Evolutionary conservation across 2,888 invertebrate genomes (phyloP).

Genomic region (Oscheius onirici): DNA sequence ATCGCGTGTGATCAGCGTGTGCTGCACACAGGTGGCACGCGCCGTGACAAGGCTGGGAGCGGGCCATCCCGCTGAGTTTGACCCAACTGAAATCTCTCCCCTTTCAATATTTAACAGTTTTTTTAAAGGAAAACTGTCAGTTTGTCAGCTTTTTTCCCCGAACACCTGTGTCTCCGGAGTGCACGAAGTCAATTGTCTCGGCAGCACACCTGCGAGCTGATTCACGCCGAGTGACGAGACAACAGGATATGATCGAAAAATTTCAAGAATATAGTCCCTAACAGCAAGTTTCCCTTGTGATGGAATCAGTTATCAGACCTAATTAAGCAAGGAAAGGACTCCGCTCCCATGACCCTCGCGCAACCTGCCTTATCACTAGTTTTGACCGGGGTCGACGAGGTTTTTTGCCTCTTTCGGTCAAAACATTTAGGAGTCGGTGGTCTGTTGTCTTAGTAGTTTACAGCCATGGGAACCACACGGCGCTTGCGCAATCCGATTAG

Average conservation of each 20-base stretch:
- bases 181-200: no score
- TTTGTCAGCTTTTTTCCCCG: constrained; percentile 9
- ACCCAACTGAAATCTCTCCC: neutral
- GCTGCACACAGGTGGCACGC: constrained; percentile 29
- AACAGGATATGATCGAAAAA: no score
- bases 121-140: neutral
- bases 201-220: no score
- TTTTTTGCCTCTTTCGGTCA: constrained; percentile 16
- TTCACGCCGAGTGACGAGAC: no score
- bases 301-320: neutral
- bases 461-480: constrained; percentile 26
- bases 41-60: constrained; percentile 30
- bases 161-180: neutral
- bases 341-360: constrained; percentile 29
- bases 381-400: constrained; percentile 11
- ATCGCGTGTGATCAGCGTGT: constrained; percentile 17
- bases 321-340: constrained; percentile 7
- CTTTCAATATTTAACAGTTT: neutral
- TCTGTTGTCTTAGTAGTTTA: constrained; percentile 30
- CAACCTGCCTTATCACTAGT: constrained; percentile 16
- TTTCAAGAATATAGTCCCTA: no score
- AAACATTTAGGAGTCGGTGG: constrained; percentile 30
- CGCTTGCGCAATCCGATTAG: constrained; percentile 25
- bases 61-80: constrained; percentile 26
- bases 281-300: neutral